Percentiles rank a stretch among this genome's conserved stretches.
These are phyloP conservation scores for Tretioscincus oriximinensis DNA, from an alignment of 2,113 vertebrate species.

Conservation along the genomic window DNA sequence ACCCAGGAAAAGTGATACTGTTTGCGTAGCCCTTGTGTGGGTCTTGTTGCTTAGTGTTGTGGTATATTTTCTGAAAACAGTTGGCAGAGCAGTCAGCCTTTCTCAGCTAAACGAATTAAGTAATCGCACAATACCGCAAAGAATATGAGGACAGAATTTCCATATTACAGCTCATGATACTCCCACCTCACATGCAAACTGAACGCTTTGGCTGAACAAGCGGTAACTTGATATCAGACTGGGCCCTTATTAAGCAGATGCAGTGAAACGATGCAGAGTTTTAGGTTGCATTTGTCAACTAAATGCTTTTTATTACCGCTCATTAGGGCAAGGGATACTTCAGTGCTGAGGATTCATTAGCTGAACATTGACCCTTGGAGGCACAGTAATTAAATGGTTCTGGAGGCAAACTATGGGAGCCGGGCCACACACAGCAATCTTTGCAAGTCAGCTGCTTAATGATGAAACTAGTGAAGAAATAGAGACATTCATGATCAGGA, in stretches of 20 bases:
- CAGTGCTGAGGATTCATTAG: constrained; percentile 73
- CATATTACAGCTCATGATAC: constrained; percentile 86
- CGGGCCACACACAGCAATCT: constrained; percentile 69
- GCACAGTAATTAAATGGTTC: constrained; percentile 71
- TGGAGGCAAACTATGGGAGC: constrained; percentile 45
- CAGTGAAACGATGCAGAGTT: constrained; percentile 66
- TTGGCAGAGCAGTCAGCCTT: constrained; percentile 73
- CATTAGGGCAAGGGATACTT: constrained; percentile 81
- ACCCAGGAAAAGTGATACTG: constrained; percentile 78
- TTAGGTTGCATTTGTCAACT: constrained; percentile 75
- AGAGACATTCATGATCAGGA: constrained; percentile 59
- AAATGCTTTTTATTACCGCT: constrained; percentile 82
- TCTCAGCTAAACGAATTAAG: constrained; percentile 82
- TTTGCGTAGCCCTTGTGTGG: constrained; percentile 68
- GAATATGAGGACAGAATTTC: constrained; percentile 85
- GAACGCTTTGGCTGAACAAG: constrained; percentile 74
- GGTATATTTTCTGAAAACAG: constrained; percentile 71
- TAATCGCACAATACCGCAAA: constrained; percentile 78
- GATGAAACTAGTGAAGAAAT: constrained; percentile 51
- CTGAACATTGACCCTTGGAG: constrained; percentile 63
- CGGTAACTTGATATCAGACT: constrained; percentile 83
- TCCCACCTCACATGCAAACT: constrained; percentile 79
- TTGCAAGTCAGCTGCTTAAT: constrained; percentile 2
- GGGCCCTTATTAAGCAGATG: constrained; percentile 82
- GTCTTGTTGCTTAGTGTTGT: constrained; percentile 71